phyloP scores from a whole-genome alignment of 2,888 invertebrate genomes.

The Biston betularia region DNA sequence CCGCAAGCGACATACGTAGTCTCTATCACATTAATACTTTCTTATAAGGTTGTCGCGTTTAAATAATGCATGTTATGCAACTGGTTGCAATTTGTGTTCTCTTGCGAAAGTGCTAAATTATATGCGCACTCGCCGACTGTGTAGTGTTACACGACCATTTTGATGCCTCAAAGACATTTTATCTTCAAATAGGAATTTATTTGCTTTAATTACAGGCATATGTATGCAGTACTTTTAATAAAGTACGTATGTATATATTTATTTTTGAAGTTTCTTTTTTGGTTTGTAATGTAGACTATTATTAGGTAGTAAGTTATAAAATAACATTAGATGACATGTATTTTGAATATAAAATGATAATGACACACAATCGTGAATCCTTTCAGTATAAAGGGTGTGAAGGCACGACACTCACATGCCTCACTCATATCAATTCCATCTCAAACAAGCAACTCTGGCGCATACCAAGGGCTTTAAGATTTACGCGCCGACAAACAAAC shows the following conservation, averaged over 20 bases:
- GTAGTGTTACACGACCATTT: constrained; percentile 44
- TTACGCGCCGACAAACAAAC: constrained; percentile 50
- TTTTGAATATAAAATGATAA: background rate
- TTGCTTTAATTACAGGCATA: constrained; percentile 13
- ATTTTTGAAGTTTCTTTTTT: no score
- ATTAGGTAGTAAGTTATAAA: no score
- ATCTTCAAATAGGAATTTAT: constrained; percentile 4
- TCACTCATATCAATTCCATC: constrained; percentile 71
- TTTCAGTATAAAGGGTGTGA: constrained; percentile 63
- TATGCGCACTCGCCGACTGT: constrained; percentile 50
- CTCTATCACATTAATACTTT: constrained; percentile 84
- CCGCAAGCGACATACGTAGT: constrained; percentile 74
- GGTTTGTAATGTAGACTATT: no score
- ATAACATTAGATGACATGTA: background rate
- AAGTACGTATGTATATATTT: no score
- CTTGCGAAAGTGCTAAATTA: constrained; percentile 59
- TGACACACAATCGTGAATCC: background rate
- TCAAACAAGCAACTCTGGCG: constrained; percentile 65
- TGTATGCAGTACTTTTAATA: no score
- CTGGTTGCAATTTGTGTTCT: constrained; percentile 79
- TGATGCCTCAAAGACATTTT: constrained; percentile 11
- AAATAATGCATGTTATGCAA: constrained; percentile 85
- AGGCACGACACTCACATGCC: constrained; percentile 70
- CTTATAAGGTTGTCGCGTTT: constrained; percentile 82
- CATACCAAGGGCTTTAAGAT: constrained; percentile 65